Conservation (phyloP, 1,140 invertebrate species). For the Hylyphantes graminicola region DNA sequence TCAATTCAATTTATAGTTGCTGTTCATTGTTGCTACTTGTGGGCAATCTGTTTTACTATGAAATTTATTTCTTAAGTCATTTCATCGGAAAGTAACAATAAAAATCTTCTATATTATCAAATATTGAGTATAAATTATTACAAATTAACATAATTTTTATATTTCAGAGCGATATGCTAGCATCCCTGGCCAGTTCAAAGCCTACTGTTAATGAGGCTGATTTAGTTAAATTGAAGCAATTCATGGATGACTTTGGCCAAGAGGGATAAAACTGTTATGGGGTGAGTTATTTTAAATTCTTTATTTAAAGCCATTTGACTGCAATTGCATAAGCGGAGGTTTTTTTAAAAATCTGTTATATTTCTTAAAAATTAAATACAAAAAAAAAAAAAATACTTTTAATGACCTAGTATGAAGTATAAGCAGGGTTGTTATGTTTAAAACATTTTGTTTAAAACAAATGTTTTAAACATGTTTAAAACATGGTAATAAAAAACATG, state of each 20-base stretch:
- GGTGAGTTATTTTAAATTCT: no score
- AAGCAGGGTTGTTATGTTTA: background rate
- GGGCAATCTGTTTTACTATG: background rate
- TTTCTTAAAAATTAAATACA: no score
- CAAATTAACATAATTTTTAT: constrained; percentile 41
- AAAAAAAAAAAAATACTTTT: background rate
- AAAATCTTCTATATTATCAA: background rate
- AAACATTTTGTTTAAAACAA: background rate
- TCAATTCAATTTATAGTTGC: background rate
- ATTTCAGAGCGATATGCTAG: constrained; percentile 88
- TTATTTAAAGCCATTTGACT: constrained; percentile 58
- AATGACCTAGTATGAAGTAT: background rate
- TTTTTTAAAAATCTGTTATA: no score
- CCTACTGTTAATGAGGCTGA: constrained; percentile 98
- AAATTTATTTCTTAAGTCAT: background rate
- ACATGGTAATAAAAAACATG: background rate
- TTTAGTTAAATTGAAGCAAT: constrained; percentile 92
- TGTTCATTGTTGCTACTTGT: background rate
- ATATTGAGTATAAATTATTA: background rate
- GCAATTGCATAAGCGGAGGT: no score
- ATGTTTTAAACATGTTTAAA: background rate
- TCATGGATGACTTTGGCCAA: constrained; percentile 98
- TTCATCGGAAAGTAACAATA: background rate
- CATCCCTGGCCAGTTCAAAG: constrained; percentile 92
- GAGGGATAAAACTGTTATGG: constrained; percentile 80